Evolutionary conservation across 2,797 vertebrate genomes (phyloP).

Genomic region (Anomalospiza imberbis): DNA sequence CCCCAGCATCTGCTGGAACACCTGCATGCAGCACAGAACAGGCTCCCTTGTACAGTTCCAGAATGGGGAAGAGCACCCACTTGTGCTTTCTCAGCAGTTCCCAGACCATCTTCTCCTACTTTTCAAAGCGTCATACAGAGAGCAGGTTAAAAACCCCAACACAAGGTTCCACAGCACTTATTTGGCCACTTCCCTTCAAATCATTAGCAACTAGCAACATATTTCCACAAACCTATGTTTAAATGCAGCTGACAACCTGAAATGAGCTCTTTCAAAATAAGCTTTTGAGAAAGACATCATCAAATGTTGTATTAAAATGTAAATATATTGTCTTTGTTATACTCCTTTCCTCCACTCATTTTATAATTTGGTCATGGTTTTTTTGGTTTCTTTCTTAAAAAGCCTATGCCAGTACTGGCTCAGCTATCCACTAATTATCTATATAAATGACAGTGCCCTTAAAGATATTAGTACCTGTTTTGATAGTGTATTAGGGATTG

Average conservation of each 20-base stretch:
- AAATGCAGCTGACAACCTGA: not conserved
- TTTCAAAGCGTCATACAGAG: not conserved
- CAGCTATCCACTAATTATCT: not conserved
- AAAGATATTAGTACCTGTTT: not conserved
- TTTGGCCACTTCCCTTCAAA: not conserved
- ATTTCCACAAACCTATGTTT: not conserved
- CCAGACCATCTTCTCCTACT: not conserved
- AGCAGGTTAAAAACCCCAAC: not conserved
- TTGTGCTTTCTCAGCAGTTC: not conserved
- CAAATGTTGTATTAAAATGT: not conserved
- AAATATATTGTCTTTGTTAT: not conserved
- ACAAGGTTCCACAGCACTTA: not conserved
- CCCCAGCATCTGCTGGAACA: accelerated
- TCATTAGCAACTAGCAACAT: not conserved
- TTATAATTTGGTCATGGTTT: not conserved
- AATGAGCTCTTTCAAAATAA: not conserved
- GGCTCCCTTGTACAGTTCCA: accelerated
- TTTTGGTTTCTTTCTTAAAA: not conserved
- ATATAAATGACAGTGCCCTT: not conserved
- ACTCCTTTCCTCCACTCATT: not conserved
- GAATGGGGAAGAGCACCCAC: accelerated
- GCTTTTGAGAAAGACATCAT: not conserved
- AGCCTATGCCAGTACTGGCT: not conserved
- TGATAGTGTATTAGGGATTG: not conserved
- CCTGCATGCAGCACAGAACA: accelerated